Percentiles rank a stretch among this genome's conserved stretches.
These are phyloP conservation scores for Alsophila aescularia DNA, from an alignment of 2,888 invertebrate genomes.

Conservation along the genomic window DNA sequence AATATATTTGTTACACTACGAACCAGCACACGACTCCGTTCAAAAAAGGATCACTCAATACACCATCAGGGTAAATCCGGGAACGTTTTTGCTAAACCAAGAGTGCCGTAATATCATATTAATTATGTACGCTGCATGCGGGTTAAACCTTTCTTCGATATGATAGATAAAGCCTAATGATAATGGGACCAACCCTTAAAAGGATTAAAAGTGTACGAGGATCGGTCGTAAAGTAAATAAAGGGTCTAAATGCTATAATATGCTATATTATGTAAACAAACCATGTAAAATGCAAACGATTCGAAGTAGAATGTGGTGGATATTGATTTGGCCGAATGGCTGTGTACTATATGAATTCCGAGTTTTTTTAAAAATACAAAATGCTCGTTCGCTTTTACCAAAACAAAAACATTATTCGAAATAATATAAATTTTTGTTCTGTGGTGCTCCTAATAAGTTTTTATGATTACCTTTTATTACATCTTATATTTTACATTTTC, in stretches of 20 bases:
- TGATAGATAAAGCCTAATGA: constrained; percentile 49
- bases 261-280: constrained; percentile 35
- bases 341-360: not conserved
- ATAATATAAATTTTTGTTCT: no score
- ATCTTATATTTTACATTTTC: no score
- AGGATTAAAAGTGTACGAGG: constrained; percentile 48
- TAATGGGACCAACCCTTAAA: constrained; percentile 47
- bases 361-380: no score
- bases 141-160: constrained; percentile 46
- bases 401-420: no score
- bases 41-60: constrained; percentile 3
- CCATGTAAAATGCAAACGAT: constrained; percentile 27
- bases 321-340: not conserved
- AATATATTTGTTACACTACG: not conserved
- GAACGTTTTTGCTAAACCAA: constrained; percentile 25
- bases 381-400: no score
- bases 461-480: no score
- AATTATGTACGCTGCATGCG: constrained; percentile 28
- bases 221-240: constrained; percentile 33
- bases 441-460: no score
- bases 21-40: not conserved
- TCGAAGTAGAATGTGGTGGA: not conserved
- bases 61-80: constrained; percentile 19
- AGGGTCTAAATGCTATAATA: constrained; percentile 28
- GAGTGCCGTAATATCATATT: constrained; percentile 24